phyloP scores from a whole-genome alignment of 2,113 vertebrate species.

The Mustela nigripes region DNA sequence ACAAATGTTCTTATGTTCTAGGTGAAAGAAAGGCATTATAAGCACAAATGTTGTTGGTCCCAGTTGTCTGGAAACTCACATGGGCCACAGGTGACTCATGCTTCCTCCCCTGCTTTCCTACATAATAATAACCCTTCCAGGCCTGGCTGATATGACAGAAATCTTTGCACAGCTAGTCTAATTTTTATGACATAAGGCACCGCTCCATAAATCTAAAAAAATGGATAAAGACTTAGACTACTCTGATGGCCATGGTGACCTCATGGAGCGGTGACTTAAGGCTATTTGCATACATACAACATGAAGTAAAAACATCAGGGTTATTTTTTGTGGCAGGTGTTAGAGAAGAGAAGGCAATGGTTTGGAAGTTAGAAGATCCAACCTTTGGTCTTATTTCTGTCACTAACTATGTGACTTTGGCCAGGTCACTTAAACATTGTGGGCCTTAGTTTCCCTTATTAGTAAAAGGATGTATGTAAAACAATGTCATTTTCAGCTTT shows the following conservation, averaged over 20 bases:
- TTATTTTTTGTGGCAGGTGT: background rate
- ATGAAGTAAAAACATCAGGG: background rate
- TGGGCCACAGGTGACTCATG: background rate
- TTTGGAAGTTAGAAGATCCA: background rate
- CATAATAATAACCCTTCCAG: background rate
- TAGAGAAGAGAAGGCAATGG: background rate
- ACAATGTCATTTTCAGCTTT: background rate
- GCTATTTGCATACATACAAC: too few relatives aligned
- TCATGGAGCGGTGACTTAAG: rapidly evolving
- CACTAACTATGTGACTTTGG: background rate
- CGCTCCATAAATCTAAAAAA: background rate
- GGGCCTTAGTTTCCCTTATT: background rate
- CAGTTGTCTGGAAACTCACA: background rate
- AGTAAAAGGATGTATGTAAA: background rate
- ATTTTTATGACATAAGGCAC: background rate
- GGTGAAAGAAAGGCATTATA: background rate
- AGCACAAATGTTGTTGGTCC: background rate
- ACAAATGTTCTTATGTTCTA: background rate
- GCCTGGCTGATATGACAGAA: background rate
- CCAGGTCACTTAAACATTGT: background rate
- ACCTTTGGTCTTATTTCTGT: background rate
- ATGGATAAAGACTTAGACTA: background rate
- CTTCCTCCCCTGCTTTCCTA: background rate
- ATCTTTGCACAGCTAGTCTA: background rate
- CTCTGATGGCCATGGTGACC: too few relatives aligned